Evolutionary conservation across 2,113 vertebrate species (phyloP).

Genomic region (Cochlearius cochlearius): DNA sequence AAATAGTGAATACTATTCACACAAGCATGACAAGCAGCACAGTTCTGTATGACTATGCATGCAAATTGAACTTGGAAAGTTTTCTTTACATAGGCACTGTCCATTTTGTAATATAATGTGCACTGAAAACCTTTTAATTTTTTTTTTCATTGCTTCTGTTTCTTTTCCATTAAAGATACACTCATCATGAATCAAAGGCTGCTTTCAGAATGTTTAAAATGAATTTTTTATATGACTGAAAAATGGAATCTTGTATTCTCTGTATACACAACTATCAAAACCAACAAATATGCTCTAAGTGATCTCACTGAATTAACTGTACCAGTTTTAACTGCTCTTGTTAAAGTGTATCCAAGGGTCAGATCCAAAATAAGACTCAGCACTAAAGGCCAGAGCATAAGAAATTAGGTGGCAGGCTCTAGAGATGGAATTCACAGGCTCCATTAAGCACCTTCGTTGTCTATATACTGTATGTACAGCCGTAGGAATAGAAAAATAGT

Average conservation of each 20-base stretch:
- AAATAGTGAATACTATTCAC: not conserved
- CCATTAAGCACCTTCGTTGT: not conserved
- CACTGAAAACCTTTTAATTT: not conserved
- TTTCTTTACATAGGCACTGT: not conserved
- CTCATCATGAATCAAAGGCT: not conserved
- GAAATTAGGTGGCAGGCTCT: not conserved
- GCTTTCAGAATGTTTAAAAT: not conserved
- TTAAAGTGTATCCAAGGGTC: not conserved
- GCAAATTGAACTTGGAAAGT: not conserved
- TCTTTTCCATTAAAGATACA: not conserved
- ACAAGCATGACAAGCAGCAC: not conserved
- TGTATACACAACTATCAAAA: not conserved
- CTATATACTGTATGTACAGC: not conserved
- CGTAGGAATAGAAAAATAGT: not conserved
- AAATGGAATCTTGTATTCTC: not conserved
- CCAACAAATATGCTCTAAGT: not conserved
- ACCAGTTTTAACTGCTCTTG: not conserved
- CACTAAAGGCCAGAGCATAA: not conserved
- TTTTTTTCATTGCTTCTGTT: not conserved
- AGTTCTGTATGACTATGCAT: not conserved
- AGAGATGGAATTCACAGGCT: not conserved
- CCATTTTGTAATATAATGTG: not conserved
- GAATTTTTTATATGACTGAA: not conserved
- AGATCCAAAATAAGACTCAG: not conserved
- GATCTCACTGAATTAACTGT: not conserved